phyloP scores from a whole-genome alignment of 2,797 vertebrate genomes.

The Ceryle rudis region DNA sequence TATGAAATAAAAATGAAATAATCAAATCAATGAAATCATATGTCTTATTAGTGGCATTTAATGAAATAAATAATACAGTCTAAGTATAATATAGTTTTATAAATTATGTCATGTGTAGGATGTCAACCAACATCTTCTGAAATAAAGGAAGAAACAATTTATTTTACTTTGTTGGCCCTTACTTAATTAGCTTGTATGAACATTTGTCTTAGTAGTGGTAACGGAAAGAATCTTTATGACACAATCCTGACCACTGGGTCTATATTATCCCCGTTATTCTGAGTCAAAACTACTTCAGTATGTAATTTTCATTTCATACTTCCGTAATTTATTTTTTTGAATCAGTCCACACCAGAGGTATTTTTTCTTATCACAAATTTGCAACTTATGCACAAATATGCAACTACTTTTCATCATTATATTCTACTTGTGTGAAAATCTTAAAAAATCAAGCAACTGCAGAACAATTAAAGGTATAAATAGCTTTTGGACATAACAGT shows the following conservation, averaged over 20 bases:
- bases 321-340: not conserved
- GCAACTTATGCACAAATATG: not conserved
- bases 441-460: not conserved
- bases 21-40: not conserved
- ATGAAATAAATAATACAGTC: not conserved
- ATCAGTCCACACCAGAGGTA: not conserved
- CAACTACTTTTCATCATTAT: not conserved
- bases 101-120: not conserved
- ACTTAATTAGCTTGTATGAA: not conserved
- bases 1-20: not conserved
- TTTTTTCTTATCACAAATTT: not conserved
- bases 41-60: not conserved
- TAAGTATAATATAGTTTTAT: not conserved
- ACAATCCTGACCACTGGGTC: rapidly evolving
- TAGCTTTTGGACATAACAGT: not conserved
- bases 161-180: not conserved
- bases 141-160: not conserved
- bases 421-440: not conserved
- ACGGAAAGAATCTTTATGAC: not conserved
- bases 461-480: not conserved
- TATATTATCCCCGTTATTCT: not conserved
- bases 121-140: not conserved
- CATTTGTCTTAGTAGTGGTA: not conserved
- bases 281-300: not conserved
- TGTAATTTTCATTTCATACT: not conserved